These are phyloP conservation scores for Andrena praecox DNA, from an alignment of 2,888 invertebrate genomes.

Conservation along the genomic window DNA sequence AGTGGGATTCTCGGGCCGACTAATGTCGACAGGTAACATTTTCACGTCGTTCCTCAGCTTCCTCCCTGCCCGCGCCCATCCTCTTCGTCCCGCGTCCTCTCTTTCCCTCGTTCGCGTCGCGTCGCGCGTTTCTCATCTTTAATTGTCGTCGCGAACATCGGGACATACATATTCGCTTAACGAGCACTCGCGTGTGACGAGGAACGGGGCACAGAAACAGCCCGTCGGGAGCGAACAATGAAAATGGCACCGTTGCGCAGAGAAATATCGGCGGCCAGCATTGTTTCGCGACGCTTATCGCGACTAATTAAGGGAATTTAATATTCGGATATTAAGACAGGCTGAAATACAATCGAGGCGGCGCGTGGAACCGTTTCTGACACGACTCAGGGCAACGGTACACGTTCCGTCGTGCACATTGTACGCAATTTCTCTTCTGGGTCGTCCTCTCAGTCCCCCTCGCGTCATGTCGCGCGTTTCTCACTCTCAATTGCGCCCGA, in stretches of 20 bases:
- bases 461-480: conserved; percentile 51
- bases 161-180: conserved; percentile 46
- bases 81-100: background rate
- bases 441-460: conserved; percentile 44
- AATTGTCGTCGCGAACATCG: conserved; percentile 52
- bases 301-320: conserved; percentile 34
- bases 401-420: conserved; percentile 43
- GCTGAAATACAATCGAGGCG: conserved; percentile 24
- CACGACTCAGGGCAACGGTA: conserved; percentile 41
- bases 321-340: conserved; percentile 47
- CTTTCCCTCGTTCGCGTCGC: conserved; percentile 13
- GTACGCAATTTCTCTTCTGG: conserved; percentile 54
- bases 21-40: conserved; percentile 37
- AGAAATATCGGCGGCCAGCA: conserved; percentile 17
- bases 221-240: background rate
- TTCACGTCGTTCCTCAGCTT: conserved; percentile 43
- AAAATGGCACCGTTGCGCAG: conserved; percentile 9
- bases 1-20: background rate
- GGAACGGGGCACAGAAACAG: conserved; percentile 19
- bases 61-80: conserved; percentile 17
- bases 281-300: conserved; percentile 3
- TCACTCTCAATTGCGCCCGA: conserved; percentile 43
- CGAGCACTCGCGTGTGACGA: conserved; percentile 41
- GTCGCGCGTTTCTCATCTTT: conserved; percentile 49
- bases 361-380: conserved; percentile 39